Evolutionary conservation across 2,888 invertebrate species (phyloP).

Genomic region (Aporophyla lueneburgensis): DNA sequence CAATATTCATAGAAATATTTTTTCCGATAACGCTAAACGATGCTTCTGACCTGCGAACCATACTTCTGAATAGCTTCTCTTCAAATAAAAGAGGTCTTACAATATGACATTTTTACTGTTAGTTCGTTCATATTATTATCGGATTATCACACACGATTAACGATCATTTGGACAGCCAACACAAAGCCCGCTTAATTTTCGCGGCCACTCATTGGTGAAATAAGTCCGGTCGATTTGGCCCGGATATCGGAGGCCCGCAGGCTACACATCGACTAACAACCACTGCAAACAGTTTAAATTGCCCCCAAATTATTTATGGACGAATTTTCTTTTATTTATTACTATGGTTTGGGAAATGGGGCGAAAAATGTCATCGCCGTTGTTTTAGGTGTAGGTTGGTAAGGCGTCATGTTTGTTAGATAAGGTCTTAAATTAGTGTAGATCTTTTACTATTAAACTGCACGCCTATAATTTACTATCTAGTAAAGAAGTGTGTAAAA

Average conservation of each 20-base stretch:
- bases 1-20: neutral
- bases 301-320: slow-evolving; percentile 39
- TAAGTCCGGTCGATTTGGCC: slow-evolving; percentile 55
- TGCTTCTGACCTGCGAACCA: neutral
- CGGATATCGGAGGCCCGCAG: slow-evolving; percentile 60
- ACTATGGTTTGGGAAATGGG: neutral
- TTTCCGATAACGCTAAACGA: neutral
- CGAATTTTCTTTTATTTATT: slow-evolving; percentile 32
- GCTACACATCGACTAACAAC: slow-evolving; percentile 44
- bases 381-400: too few species aligned
- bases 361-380: neutral
- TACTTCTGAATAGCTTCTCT: neutral
- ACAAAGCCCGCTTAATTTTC: slow-evolving; percentile 57
- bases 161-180: slow-evolving; percentile 40
- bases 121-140: slow-evolving; percentile 21
- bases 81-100: neutral
- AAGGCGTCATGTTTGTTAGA: neutral
- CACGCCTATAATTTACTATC: too few species aligned
- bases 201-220: slow-evolving; percentile 52
- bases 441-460: too few species aligned
- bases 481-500: too few species aligned
- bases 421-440: neutral
- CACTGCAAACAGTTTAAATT: slow-evolving; percentile 50
- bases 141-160: slow-evolving; percentile 40
- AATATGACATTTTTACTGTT: neutral